Percentiles rank a stretch among this genome's conserved stretches.
Conservation (phyloP, 1,140 invertebrate species). For the Chironomus tepperi region DNA sequence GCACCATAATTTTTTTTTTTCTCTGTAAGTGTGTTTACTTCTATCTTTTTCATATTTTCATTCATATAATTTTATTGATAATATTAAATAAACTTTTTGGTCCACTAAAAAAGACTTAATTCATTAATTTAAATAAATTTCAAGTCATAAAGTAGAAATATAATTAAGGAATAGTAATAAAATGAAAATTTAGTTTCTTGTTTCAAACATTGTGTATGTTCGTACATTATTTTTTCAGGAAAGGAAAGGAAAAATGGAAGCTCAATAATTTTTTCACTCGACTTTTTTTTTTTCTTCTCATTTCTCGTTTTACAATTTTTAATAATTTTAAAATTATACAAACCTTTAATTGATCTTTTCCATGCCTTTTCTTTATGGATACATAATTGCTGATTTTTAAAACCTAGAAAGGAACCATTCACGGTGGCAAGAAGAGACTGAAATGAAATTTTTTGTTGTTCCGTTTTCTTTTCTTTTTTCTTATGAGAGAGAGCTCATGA, state of each 20-base stretch:
- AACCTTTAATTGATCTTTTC: slow-evolving; percentile 21
- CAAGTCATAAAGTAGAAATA: no score
- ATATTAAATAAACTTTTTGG: no score
- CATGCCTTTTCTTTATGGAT: slow-evolving; percentile 11
- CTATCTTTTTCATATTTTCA: no score
- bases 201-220: no score
- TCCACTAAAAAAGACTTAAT: no score
- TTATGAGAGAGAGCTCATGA: not conserved
- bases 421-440: not conserved
- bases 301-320: not conserved
- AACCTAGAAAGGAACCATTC: slow-evolving; percentile 12
- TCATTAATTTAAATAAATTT: no score
- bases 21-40: no score
- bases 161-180: no score
- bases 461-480: slow-evolving; percentile 21
- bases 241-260: slow-evolving; percentile 4
- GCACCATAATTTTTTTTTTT: no score
- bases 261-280: not conserved
- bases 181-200: no score
- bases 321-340: not conserved
- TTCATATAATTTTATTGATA: no score
- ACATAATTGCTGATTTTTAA: slow-evolving; percentile 19
- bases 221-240: not conserved
- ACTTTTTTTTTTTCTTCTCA: not conserved
- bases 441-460: slow-evolving; percentile 22